phyloP scores from a whole-genome alignment of 2,888 invertebrate species.

The Drosophila acutilabella region DNA sequence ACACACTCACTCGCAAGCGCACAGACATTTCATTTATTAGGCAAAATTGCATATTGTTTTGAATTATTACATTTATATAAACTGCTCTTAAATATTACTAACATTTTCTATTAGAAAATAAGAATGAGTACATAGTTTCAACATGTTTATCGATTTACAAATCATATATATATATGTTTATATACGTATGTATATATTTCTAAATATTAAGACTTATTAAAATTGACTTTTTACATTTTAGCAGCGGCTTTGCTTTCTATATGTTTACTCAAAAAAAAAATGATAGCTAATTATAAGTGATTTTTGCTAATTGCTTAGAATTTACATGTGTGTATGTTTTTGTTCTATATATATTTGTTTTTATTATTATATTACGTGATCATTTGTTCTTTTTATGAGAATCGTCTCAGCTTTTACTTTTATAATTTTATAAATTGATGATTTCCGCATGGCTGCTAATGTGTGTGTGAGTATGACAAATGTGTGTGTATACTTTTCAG shows the following conservation, averaged over 20 bases:
- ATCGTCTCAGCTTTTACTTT: slow-evolving; percentile 51
- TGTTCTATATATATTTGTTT: slow-evolving; percentile 16
- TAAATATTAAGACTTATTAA: slow-evolving; percentile 49
- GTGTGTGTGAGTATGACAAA: not conserved
- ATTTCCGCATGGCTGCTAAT: slow-evolving; percentile 19
- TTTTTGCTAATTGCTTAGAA: slow-evolving; percentile 20
- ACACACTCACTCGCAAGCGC: not conserved
- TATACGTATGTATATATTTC: slow-evolving; percentile 26
- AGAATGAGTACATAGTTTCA: slow-evolving; percentile 62
- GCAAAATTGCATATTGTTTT: not conserved
- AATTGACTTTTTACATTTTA: slow-evolving; percentile 74
- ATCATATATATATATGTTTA: slow-evolving; percentile 27
- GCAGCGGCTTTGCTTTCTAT: slow-evolving; percentile 37
- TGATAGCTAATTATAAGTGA: slow-evolving; percentile 10
- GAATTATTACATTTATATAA: slow-evolving; percentile 21
- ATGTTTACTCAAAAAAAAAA: slow-evolving; percentile 17
- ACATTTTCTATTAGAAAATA: slow-evolving; percentile 60
- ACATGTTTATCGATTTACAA: slow-evolving; percentile 41
- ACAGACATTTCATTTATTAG: slow-evolving; percentile 1
- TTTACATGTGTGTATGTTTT: slow-evolving; percentile 28
- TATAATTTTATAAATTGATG: slow-evolving; percentile 53
- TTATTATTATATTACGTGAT: slow-evolving; percentile 30
- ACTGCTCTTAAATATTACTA: slow-evolving; percentile 56
- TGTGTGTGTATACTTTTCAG: slow-evolving; percentile 4
- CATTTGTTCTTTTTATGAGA: slow-evolving; percentile 54